Evolutionary conservation across 2,113 vertebrate genomes (phyloP).

Genomic region (Saguinus midas): DNA sequence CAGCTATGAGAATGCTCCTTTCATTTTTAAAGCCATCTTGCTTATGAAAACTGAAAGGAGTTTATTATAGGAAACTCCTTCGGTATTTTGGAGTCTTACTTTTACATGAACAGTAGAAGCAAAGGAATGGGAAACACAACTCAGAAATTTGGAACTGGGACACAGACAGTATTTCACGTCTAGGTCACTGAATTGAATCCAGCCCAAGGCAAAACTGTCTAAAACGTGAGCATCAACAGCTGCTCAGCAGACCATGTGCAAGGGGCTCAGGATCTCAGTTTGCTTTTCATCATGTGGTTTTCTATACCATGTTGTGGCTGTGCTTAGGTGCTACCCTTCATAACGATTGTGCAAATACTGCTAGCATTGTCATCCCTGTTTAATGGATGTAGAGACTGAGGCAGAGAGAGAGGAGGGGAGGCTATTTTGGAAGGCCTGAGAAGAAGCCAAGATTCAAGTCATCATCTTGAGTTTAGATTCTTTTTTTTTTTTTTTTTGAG

Average conservation of each 20-base stretch:
- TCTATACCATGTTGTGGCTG: background rate
- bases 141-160: conserved; percentile 47
- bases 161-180: conserved; percentile 21
- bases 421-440: background rate
- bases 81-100: background rate
- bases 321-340: background rate
- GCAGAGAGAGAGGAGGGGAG: background rate
- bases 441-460: background rate
- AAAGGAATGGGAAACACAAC: background rate
- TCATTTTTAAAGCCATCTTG: conserved; percentile 27
- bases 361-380: background rate
- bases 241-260: background rate
- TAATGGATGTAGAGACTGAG: background rate
- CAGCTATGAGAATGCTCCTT: background rate
- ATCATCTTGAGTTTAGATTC: background rate
- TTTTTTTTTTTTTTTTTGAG: background rate
- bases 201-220: conserved; percentile 63
- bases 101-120: background rate
- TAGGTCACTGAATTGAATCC: conserved; percentile 54
- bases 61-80: background rate
- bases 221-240: background rate
- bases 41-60: conserved; percentile 39
- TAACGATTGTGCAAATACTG: background rate
- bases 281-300: background rate
- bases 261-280: background rate